Percentiles rank a stretch among this genome's conserved stretches.
These are phyloP conservation scores for Ifrita kowaldi DNA, from an alignment of 2,113 vertebrate species.

Conservation along the genomic window DNA sequence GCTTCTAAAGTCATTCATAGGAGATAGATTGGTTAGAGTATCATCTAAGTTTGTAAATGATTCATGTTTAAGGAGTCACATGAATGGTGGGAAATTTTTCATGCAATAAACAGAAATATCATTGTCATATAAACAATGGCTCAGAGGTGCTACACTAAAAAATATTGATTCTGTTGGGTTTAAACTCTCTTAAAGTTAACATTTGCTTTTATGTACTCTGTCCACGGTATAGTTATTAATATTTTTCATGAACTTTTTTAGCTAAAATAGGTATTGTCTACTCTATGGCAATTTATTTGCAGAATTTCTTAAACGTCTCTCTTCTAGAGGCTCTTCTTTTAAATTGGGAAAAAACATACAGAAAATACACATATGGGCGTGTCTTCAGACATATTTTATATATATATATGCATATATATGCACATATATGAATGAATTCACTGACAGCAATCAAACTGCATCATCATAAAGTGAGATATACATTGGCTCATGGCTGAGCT, in stretches of 20 bases:
- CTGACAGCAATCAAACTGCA: background rate
- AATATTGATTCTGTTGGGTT: background rate
- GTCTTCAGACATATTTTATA: background rate
- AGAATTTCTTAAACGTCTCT: background rate
- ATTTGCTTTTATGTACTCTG: background rate
- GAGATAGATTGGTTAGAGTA: background rate
- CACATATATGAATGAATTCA: background rate
- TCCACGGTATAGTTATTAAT: background rate
- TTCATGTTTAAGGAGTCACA: background rate
- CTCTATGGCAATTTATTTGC: background rate
- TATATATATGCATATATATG: background rate
- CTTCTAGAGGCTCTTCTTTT: background rate
- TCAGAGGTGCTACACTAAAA: background rate
- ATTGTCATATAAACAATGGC: background rate
- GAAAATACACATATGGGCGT: rapidly evolving
- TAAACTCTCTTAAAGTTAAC: background rate
- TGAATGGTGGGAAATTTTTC: background rate
- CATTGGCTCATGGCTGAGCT: background rate
- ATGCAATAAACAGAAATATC: background rate
- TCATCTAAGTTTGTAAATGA: background rate
- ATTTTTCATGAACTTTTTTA: background rate
- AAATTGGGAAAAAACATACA: background rate
- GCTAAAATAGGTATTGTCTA: background rate
- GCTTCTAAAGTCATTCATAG: background rate
- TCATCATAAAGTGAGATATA: background rate